A percentile compares a stretch with the other conserved stretches of the same genome.
Evolutionary conservation across 2,797 vertebrate species (phyloP).

Genomic region (Botia almorhae): DNA sequence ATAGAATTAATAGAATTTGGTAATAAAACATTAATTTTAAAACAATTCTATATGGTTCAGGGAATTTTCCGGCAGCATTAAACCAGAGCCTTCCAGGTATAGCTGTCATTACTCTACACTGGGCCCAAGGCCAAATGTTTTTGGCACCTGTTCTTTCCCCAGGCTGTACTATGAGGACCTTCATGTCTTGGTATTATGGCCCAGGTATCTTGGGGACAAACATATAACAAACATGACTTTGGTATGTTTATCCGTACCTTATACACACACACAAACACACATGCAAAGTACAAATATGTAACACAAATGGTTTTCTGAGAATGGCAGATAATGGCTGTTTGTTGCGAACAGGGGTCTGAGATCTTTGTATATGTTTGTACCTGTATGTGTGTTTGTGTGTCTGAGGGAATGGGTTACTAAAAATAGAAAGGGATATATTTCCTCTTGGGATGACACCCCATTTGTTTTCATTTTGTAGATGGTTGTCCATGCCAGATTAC

Average conservation of each 20-base stretch:
- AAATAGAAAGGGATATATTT: conserved; percentile 74
- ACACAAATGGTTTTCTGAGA: conserved; percentile 11
- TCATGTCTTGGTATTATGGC: background rate
- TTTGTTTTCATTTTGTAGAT: conserved; percentile 81
- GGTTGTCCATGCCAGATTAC: conserved; percentile 68
- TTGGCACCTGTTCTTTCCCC: no score
- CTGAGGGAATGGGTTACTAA: conserved; percentile 63
- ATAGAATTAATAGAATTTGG: no score
- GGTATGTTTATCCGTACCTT: background rate
- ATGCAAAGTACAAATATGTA: background rate
- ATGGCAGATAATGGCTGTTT: background rate
- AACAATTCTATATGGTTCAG: no score
- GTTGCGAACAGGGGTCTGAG: background rate
- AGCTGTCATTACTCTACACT: no score
- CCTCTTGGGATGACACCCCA: conserved; percentile 72
- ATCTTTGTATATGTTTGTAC: conserved; percentile 12
- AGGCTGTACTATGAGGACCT: background rate
- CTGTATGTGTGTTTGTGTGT: conserved; percentile 41
- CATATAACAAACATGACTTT: background rate
- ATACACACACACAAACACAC: no score
- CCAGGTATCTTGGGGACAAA: background rate
- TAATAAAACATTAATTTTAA: no score
- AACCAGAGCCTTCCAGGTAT: no score
- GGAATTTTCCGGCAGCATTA: no score
- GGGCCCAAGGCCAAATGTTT: no score